These are phyloP conservation scores for Leptinotarsa lineolata DNA, from an alignment of 1,140 invertebrate genomes.

Conservation along the genomic window DNA sequence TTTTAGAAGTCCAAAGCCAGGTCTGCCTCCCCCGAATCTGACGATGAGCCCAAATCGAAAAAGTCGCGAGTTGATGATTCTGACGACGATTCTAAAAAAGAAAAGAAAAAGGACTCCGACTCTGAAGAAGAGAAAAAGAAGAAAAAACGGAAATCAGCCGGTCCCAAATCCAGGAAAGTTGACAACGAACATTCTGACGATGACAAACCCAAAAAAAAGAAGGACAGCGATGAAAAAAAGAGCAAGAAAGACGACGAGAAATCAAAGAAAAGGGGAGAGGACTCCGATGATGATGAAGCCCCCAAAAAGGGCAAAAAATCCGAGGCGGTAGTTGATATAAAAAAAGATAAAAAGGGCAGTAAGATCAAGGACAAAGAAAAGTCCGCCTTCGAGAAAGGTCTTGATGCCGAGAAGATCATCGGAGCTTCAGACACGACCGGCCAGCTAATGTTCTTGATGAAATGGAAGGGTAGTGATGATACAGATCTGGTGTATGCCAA, in stretches of 20 bases:
- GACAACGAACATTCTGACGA: slow-evolving; percentile 36
- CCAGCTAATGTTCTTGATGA: slow-evolving; percentile 96
- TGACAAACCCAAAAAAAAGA: slow-evolving; percentile 37
- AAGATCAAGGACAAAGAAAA: slow-evolving; percentile 53
- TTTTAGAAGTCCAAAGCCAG: slow-evolving; percentile 39
- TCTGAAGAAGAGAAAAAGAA: slow-evolving; percentile 39
- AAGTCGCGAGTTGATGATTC: slow-evolving; percentile 37
- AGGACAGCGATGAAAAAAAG: slow-evolving; percentile 31
- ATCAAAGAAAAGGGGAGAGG: slow-evolving; percentile 26
- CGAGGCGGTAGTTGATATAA: slow-evolving; percentile 30
- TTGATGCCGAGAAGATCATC: slow-evolving; percentile 93
- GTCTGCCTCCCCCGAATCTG: slow-evolving; percentile 38
- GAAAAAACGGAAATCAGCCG: slow-evolving; percentile 28
- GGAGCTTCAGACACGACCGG: slow-evolving; percentile 94
- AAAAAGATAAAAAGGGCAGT: slow-evolving; percentile 31
- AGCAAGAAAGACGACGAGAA: slow-evolving; percentile 30
- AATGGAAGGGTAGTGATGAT: slow-evolving; percentile 96
- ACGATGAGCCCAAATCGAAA: slow-evolving; percentile 41
- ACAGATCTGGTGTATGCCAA: slow-evolving; percentile 91
- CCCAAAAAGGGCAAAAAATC: slow-evolving; percentile 37
- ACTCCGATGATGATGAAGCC: slow-evolving; percentile 39
- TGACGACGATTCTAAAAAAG: slow-evolving; percentile 42
- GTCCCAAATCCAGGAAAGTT: slow-evolving; percentile 29
- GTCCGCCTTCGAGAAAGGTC: slow-evolving; percentile 84
- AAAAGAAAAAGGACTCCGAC: slow-evolving; percentile 44